A percentile compares a stretch with the other conserved stretches of the same genome.
Conservation (phyloP, 2,113 vertebrate genomes). For the Microcebus griseorufus region DNA sequence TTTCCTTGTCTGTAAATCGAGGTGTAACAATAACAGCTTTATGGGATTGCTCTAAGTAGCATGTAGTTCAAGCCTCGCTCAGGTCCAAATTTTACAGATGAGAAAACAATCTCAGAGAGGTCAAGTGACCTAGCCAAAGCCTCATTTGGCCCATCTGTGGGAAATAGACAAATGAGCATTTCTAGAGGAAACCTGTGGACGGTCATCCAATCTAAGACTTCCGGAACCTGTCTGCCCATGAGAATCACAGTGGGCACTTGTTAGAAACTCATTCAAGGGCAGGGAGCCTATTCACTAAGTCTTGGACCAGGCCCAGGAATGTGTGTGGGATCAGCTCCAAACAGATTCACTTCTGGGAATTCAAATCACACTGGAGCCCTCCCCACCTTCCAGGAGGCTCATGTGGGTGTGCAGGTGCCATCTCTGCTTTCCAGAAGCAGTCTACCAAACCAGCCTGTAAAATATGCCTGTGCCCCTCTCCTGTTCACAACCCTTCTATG, state of each 20-base stretch:
- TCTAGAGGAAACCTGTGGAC: background rate
- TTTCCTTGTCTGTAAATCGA: background rate
- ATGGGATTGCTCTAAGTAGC: background rate
- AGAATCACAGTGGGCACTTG: background rate
- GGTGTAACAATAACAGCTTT: background rate
- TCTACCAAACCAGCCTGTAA: background rate
- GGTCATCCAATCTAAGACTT: background rate
- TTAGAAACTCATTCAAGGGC: background rate
- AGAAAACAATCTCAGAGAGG: background rate
- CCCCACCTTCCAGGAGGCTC: background rate
- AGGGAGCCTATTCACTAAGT: background rate
- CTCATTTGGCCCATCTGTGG: background rate
- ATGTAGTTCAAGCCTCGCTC: background rate
- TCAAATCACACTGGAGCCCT: background rate
- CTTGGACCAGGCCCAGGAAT: background rate
- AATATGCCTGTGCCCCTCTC: background rate
- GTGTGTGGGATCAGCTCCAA: background rate
- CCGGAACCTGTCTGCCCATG: background rate
- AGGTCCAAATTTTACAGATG: background rate
- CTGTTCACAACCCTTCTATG: background rate
- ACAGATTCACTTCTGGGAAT: background rate
- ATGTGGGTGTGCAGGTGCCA: background rate
- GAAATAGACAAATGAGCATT: background rate
- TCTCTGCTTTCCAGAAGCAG: background rate
- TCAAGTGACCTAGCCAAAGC: background rate